phyloP scores from a whole-genome alignment of 2,888 invertebrate genomes.

The Acanthosepion pharaonis region DNA sequence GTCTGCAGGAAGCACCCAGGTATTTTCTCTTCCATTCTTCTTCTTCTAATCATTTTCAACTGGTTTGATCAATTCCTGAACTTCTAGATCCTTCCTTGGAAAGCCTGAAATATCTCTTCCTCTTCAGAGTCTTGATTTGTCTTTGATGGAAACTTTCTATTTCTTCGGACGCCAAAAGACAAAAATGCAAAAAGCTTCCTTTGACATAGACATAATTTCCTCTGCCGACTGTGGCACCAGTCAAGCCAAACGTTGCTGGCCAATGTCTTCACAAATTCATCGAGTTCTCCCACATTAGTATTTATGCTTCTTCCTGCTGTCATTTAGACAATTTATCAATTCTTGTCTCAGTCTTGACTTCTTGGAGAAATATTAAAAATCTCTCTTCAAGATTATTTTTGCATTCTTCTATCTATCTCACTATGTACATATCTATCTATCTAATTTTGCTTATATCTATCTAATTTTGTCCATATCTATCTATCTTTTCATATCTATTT shows the following conservation, averaged over 20 bases:
- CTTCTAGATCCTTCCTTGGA: neutral
- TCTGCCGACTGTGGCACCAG: neutral
- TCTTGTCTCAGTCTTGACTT: neutral
- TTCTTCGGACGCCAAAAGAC: neutral
- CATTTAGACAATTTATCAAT: neutral
- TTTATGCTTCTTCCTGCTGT: neutral
- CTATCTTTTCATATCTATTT: too few relatives aligned
- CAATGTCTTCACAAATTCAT: neutral
- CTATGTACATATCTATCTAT: too few relatives aligned
- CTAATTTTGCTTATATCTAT: too few relatives aligned
- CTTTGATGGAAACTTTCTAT: neutral
- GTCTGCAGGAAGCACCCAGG: neutral
- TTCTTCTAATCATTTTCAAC: neutral
- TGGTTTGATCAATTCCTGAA: neutral
- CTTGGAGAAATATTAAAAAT: neutral
- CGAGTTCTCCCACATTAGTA: neutral
- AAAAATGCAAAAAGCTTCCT: neutral
- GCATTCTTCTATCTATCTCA: too few relatives aligned
- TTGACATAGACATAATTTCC: neutral
- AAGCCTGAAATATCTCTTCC: neutral
- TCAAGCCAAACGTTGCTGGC: neutral
- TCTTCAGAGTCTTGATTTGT: neutral
- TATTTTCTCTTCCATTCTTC: neutral
- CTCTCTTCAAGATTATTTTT: too few relatives aligned
- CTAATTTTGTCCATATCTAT: too few relatives aligned